Evolutionary conservation across 2,797 vertebrate species (phyloP).

Genomic region (Chelon auratus): DNA sequence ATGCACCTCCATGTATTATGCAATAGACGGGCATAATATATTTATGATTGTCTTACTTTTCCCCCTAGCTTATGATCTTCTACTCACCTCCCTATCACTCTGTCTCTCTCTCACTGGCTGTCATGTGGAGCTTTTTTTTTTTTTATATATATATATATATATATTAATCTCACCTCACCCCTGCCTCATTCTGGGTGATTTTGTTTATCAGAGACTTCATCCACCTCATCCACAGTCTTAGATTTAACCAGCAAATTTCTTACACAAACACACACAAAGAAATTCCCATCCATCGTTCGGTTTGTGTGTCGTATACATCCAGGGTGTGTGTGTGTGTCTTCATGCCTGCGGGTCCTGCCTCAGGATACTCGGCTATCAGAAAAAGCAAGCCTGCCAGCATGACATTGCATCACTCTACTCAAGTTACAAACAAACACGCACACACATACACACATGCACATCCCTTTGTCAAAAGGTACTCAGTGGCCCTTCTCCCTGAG

Average conservation of each 20-base stretch:
- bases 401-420: conserved; percentile 45
- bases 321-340: conserved; percentile 24
- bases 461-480: conserved; percentile 49
- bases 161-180: background rate
- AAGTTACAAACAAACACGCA: conserved; percentile 26
- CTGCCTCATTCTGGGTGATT: conserved; percentile 1
- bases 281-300: conserved; percentile 6
- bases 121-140: background rate
- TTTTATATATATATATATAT: no score
- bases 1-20: conserved; percentile 52
- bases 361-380: conserved; percentile 56
- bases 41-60: conserved; percentile 41
- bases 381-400: conserved; percentile 47
- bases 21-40: conserved; percentile 45
- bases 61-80: conserved; percentile 5
- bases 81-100: conserved; percentile 17
- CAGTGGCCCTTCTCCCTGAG: conserved; percentile 61
- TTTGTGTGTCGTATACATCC: conserved; percentile 18
- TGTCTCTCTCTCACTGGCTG: background rate
- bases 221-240: background rate
- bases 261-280: conserved; percentile 1
- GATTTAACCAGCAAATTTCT: conserved; percentile 25
- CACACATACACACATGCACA: conserved; percentile 22
- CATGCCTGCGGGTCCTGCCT: conserved; percentile 48
- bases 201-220: background rate